Percentiles rank a stretch among this genome's conserved stretches.
These are phyloP conservation scores for Cremastinae sp. DNA, from an alignment of 2,888 invertebrate species.

Conservation along the genomic window DNA sequence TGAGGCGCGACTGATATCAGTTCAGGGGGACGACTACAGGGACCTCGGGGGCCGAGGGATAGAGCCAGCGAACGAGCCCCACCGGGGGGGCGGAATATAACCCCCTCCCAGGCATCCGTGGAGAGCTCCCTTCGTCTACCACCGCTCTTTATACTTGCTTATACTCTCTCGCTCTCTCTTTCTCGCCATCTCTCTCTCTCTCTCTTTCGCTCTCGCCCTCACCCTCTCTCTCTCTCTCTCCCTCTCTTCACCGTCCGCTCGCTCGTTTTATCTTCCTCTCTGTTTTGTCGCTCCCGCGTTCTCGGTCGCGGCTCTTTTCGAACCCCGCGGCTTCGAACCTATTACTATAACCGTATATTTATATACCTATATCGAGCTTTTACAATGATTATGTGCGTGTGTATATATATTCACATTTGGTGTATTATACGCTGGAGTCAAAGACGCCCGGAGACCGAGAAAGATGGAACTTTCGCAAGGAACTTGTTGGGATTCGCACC, in stretches of 20 bases:
- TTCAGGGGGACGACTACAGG: conserved; percentile 76
- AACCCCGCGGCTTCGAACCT: conserved; percentile 58
- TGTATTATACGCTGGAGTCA: conserved; percentile 48
- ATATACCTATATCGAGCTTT: neutral
- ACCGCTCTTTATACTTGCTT: conserved; percentile 63
- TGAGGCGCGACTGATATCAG: conserved; percentile 78
- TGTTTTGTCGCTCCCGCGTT: conserved; percentile 53
- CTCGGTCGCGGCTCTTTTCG: conserved; percentile 58
- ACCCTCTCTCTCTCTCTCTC: conserved; percentile 41
- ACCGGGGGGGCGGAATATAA: conserved; percentile 73
- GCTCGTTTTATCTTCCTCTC: conserved; percentile 24
- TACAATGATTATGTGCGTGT: neutral
- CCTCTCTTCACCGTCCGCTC: conserved; percentile 18
- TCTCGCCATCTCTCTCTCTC: conserved; percentile 47
- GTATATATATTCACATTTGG: conserved; percentile 23
- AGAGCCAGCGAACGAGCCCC: conserved; percentile 70
- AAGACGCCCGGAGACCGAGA: neutral
- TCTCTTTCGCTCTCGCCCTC: conserved; percentile 57
- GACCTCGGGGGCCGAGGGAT: conserved; percentile 70
- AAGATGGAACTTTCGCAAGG: conserved; percentile 15
- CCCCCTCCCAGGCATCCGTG: conserved; percentile 65
- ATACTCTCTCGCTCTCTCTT: neutral
- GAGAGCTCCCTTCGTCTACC: conserved; percentile 68
- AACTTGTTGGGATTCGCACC: conserved; percentile 28
- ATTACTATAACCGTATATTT: conserved; percentile 36